phyloP scores from a whole-genome alignment of 2,888 invertebrate species.

The Ditula angustiorana region DNA sequence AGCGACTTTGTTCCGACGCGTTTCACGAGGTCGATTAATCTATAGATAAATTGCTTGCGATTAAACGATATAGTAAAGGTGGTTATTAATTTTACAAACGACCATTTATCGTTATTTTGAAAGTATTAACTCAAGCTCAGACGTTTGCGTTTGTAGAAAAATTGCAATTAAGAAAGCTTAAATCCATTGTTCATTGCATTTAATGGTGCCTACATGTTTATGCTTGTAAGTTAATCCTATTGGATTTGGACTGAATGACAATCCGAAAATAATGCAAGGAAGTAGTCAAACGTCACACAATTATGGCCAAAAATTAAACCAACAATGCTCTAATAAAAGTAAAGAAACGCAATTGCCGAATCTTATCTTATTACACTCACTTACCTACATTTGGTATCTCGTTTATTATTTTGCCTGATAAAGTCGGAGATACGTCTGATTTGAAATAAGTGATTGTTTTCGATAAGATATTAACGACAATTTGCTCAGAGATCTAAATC shows the following conservation, averaged over 20 bases:
- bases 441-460: constrained; percentile 51
- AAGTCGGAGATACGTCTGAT: constrained; percentile 49
- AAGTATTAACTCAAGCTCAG: no score
- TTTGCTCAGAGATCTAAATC: not conserved
- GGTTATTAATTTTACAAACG: no score
- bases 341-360: not conserved
- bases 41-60: constrained; percentile 5
- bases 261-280: no score
- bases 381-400: constrained; percentile 45
- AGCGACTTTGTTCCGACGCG: not conserved
- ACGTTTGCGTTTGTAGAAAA: no score
- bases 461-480: constrained; percentile 46
- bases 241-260: no score
- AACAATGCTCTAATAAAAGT: not conserved
- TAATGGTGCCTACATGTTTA: no score
- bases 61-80: not conserved
- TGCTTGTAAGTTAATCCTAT: no score
- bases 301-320: not conserved
- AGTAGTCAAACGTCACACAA: not conserved
- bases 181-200: no score
- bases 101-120: no score
- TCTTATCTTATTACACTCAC: constrained; percentile 39
- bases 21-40: not conserved
- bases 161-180: no score
- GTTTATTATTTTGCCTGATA: constrained; percentile 42